Conservation (phyloP, 2,113 vertebrate genomes). For the Halcyon senegalensis region DNA sequence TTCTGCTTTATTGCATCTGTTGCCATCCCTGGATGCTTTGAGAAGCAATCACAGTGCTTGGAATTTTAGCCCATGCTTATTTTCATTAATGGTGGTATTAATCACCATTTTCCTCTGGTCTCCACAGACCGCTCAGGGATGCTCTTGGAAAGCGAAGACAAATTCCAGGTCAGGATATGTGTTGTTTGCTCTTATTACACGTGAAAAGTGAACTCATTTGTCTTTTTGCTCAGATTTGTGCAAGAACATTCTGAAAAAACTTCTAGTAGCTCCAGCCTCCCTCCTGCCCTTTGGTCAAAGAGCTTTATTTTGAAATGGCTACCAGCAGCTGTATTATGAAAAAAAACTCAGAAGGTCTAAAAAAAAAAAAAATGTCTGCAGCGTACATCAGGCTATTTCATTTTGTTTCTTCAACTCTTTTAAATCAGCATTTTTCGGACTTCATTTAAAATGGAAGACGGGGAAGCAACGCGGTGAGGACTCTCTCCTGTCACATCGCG, state of each 20-base stretch:
- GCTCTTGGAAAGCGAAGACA: not conserved
- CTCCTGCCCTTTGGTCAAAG: not conserved
- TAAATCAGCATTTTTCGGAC: not conserved
- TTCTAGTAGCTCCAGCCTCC: not conserved
- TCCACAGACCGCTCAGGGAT: not conserved
- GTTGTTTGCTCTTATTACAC: not conserved
- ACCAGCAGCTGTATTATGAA: rapidly evolving
- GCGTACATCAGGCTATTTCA: not conserved
- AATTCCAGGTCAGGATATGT: not conserved
- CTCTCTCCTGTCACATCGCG: not conserved
- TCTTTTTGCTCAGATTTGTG: not conserved
- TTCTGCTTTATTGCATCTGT: not conserved
- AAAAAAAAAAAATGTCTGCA: not conserved
- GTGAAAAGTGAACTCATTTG: not conserved
- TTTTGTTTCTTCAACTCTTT: not conserved
- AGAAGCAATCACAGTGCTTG: not conserved
- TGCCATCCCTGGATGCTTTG: not conserved
- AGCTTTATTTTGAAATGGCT: not conserved
- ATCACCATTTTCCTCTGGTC: not conserved
- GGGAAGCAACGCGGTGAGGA: not conserved
- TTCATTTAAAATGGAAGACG: not conserved
- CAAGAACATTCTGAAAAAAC: not conserved
- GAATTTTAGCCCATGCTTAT: not conserved
- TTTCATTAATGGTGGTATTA: not conserved
- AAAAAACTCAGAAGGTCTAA: not conserved